Percentiles rank a stretch among this genome's conserved stretches.
These are phyloP conservation scores for Lottia scabra DNA, from an alignment of 2,888 invertebrate genomes.

Conservation along the genomic window DNA sequence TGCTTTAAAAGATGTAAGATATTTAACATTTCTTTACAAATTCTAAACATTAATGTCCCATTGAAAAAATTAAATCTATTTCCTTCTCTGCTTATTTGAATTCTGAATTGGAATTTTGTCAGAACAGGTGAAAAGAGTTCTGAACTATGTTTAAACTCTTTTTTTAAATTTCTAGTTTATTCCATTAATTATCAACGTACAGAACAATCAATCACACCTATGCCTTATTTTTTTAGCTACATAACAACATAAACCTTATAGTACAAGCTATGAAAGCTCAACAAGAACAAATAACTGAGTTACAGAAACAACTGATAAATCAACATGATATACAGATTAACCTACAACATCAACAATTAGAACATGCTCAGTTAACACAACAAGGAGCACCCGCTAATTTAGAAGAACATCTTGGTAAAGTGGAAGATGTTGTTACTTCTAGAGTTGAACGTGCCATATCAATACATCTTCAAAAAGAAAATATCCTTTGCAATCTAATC, in stretches of 20 bases:
- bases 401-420: conserved; percentile 58
- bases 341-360: conserved; percentile 48
- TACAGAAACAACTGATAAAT: conserved; percentile 52
- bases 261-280: conserved; percentile 51
- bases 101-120: no score
- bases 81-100: no score
- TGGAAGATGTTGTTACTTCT: conserved; percentile 57
- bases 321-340: conserved; percentile 57
- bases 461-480: conserved; percentile 58
- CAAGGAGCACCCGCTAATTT: conserved; percentile 48
- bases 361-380: conserved; percentile 49
- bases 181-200: no score
- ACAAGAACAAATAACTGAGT: conserved; percentile 53
- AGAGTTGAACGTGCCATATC: conserved; percentile 58
- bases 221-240: conserved; percentile 47
- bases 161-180: no score
- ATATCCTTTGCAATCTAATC: conserved; percentile 57
- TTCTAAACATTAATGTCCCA: no score
- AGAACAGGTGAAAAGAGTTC: no score
- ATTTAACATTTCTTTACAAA: no score
- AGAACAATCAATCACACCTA: no score
- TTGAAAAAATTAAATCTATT: no score
- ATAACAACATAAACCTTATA: conserved; percentile 46
- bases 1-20: conserved; percentile 21
- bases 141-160: no score